phyloP scores from a whole-genome alignment of 1,140 invertebrate species.

The Drosophila orosa region DNA sequence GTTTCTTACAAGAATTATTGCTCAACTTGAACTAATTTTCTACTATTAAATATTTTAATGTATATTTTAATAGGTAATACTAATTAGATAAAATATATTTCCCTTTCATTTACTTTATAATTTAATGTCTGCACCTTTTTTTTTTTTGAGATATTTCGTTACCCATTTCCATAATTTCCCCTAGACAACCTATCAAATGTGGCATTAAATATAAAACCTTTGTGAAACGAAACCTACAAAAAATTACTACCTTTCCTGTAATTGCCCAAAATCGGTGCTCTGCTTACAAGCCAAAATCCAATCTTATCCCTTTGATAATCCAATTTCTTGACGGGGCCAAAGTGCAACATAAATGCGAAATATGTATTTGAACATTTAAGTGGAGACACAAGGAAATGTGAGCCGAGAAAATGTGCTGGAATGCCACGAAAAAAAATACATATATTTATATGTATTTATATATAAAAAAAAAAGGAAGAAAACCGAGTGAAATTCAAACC shows the following conservation, averaged over 20 bases:
- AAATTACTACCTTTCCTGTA: background rate
- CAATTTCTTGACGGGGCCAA: slow-evolving; percentile 13
- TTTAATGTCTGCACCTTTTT: background rate
- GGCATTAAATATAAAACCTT: background rate
- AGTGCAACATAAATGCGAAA: slow-evolving; percentile 30
- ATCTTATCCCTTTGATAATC: slow-evolving; percentile 7
- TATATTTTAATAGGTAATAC: background rate
- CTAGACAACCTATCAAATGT: background rate
- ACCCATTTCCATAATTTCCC: background rate
- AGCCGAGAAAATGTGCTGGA: slow-evolving; percentile 13
- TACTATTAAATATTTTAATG: background rate
- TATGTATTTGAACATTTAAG: slow-evolving; percentile 23
- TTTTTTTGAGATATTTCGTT: background rate
- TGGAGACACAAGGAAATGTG: slow-evolving; percentile 30
- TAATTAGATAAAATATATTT: background rate
- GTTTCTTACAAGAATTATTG: background rate
- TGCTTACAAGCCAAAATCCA: background rate
- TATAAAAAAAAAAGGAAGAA: background rate
- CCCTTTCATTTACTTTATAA: background rate
- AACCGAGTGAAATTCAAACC: slow-evolving; percentile 48
- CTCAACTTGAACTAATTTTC: background rate
- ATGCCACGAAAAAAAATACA: slow-evolving; percentile 14
- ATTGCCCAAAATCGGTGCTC: background rate
- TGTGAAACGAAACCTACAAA: background rate
- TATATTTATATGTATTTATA: background rate